Evolutionary conservation across 1,140 invertebrate genomes (phyloP), one percentile per base, ranked within the genome.

Genomic region (Apis cerana): DNA sequence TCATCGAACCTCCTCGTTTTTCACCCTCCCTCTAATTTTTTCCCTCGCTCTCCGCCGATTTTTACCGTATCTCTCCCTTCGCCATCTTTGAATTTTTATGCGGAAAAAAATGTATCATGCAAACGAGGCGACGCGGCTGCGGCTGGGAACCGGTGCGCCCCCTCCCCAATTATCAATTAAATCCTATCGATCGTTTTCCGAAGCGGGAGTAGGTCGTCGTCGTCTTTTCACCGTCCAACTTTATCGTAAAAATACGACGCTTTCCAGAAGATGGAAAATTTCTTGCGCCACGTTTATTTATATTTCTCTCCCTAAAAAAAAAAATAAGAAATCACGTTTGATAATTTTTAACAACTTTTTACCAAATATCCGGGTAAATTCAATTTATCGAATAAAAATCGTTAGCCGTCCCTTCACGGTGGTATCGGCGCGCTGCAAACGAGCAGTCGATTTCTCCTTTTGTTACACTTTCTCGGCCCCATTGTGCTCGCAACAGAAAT

Each of bases 1-100:
- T 91, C 84, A 89, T 87, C 83, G 78, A 70, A 59, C 80, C 76
- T 87, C 79, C 77, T 82, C 68, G 79, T 82, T 85, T 62, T 62
- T 77, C 56, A 69, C 58, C 70, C 58, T 54, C 27, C 65, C 64
- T 62, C 27, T 23, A 67, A 43, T 56, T 59, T 75, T 79, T 59
- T 62, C 61, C 33, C 33, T 33, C 33, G 27, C 27, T 27, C 33
- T 33, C 33, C 33, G 33, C 33, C 33, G 56, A 85, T 62, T 69
- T 78, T 81, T 67, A 68, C n/a, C 70, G 56, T 67, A 75, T 70
- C 65, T 33, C 78, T 52, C 78, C 72, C 58, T 61, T 19, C 7
- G 80, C 68, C 52, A 71, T 76, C 70, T 80, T 65, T 80, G 80
- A 61, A 79, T 81, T 85, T 84, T 75, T 67, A 54, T 61, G 77